Percentiles rank a stretch among this genome's conserved stretches.
Evolutionary conservation across 1,140 invertebrate genomes (phyloP).

Genomic region (Metopolophium dirhodum): DNA sequence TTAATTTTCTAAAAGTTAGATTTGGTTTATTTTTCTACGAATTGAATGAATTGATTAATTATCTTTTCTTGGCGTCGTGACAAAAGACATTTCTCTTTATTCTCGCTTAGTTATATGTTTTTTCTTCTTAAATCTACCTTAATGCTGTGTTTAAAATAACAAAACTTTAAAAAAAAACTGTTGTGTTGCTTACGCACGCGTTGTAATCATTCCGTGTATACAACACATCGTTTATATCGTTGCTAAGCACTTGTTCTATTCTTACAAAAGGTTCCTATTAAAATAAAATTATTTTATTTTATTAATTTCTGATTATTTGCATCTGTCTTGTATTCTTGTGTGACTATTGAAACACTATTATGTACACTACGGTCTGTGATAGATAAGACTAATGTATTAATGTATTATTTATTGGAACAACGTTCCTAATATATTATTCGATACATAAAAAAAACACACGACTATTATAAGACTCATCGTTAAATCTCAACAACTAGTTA

Average conservation of each 20-base stretch:
- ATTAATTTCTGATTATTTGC: no score
- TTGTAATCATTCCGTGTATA: neutral
- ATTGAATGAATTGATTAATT: neutral
- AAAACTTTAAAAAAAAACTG: neutral
- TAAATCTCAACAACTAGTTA: neutral
- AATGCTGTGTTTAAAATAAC: neutral
- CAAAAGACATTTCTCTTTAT: slow-evolving; percentile 31
- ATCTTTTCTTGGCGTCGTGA: slow-evolving; percentile 9
- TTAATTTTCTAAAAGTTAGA: neutral
- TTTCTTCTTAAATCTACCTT: neutral
- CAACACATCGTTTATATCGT: neutral
- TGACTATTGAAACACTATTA: no score
- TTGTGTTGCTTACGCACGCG: neutral
- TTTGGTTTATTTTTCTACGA: neutral
- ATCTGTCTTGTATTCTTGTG: no score
- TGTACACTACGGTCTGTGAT: neutral
- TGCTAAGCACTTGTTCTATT: neutral
- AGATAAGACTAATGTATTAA: neutral
- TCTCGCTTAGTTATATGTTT: neutral
- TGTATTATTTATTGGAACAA: no score
- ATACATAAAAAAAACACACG: neutral
- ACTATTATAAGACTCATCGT: neutral
- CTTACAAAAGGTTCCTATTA: neutral
- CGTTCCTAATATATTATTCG: no score
- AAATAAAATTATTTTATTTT: neutral